Conservation (phyloP, 1,140 invertebrate genomes). For the Mizuhopecten yessoensis region DNA sequence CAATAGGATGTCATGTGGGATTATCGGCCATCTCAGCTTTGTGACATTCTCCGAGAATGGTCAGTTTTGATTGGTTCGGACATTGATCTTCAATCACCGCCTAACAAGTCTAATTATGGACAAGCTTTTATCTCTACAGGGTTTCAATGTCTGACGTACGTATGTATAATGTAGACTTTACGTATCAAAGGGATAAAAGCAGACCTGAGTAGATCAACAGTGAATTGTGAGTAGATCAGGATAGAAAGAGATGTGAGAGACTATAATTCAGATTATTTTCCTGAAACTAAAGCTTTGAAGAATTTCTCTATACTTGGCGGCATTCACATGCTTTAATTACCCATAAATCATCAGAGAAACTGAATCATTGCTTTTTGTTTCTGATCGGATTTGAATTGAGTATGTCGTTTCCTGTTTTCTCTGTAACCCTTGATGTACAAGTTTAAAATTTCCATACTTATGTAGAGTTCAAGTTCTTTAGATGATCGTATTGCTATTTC, state of each 20-base stretch:
- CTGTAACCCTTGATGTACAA: background rate
- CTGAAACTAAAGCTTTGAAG: background rate
- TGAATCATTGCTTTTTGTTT: background rate
- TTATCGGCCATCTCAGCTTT: background rate
- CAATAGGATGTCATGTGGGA: background rate
- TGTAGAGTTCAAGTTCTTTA: background rate
- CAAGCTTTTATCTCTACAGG: background rate
- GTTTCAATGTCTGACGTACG: too few relatives aligned
- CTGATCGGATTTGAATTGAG: background rate
- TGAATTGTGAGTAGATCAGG: background rate
- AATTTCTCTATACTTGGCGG: background rate
- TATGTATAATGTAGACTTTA: background rate
- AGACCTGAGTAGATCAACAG: background rate
- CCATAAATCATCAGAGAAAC: background rate
- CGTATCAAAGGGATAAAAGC: background rate
- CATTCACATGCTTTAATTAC: background rate
- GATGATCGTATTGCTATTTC: background rate
- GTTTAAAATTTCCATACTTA: background rate
- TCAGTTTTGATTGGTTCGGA: conserved; percentile 11
- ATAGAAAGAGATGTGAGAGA: background rate
- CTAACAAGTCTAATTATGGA: background rate
- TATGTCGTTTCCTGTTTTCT: background rate
- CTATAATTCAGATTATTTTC: background rate
- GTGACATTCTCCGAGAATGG: background rate
- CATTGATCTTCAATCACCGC: conserved; percentile 30